A percentile compares a stretch with the other conserved stretches of the same genome.
These are phyloP conservation scores for Netelia fuscicornis DNA, from an alignment of 2,888 invertebrate species.

Conservation along the genomic window DNA sequence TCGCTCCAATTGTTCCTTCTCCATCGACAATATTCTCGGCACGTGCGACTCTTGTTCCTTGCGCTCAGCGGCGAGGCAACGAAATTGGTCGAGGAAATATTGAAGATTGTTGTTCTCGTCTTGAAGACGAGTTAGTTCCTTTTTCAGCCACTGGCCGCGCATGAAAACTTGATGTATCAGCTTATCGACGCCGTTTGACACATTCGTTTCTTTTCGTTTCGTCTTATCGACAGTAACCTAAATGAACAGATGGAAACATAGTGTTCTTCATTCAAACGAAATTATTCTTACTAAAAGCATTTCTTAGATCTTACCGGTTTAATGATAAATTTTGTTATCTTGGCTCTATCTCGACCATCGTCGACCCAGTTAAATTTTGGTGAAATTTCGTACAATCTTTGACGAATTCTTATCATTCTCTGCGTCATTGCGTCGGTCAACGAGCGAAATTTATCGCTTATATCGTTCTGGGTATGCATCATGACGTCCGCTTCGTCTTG, in stretches of 20 bases:
- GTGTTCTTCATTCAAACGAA: not conserved
- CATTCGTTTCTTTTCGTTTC: conserved; percentile 49
- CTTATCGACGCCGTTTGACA: conserved; percentile 65
- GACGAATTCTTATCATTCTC: conserved; percentile 70
- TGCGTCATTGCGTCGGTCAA: conserved; percentile 68
- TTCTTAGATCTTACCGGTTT: conserved; percentile 35
- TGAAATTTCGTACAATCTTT: conserved; percentile 71
- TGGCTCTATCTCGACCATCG: conserved; percentile 68
- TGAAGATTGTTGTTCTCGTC: conserved; percentile 71
- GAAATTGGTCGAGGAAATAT: conserved; percentile 69
- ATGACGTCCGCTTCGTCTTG: conserved; percentile 74
- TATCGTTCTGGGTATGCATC: conserved; percentile 72
- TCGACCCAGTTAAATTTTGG: conserved; percentile 72
- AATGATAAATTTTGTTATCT: conserved; percentile 67
- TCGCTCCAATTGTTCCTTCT: conserved; percentile 67
- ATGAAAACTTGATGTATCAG: conserved; percentile 71
- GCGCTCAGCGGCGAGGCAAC: conserved; percentile 68
- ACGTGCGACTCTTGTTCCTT: conserved; percentile 70
- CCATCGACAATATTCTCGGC: conserved; percentile 70
- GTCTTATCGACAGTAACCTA: conserved; percentile 4
- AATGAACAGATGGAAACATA: conserved; percentile 1
- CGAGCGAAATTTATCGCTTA: conserved; percentile 71
- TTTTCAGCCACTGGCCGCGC: conserved; percentile 73
- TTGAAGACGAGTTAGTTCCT: conserved; percentile 70
- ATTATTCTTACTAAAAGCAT: conserved; percentile 7